Base-by-base conservation (phyloP, 2,797 vertebrate genomes). In the Poeciliopsis infans region DNA sequence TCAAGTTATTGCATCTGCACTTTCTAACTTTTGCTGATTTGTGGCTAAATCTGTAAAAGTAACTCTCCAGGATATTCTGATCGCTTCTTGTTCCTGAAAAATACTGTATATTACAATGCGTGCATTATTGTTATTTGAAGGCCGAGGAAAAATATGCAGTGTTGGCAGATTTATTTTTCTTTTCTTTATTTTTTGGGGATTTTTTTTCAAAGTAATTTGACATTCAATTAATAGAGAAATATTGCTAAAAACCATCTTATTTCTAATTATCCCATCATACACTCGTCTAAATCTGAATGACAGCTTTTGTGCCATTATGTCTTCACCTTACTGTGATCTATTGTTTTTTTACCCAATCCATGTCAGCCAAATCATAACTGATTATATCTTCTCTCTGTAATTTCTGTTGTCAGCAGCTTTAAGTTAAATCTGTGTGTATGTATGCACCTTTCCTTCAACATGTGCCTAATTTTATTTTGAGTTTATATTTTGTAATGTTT, bases 381-480 rank as follows among this genome's bases (percentile, higher is more conserved):
- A 61, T 72, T 75, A 57, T 3, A 13, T 53, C 78, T 64, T 84
- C 68, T 71, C 36, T 41, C 8, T 59, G 28, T 88, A 79, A 90
- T 84, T 83, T 91, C 78, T 77, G 76, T 79, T 15, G 18, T 78
- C 47, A 75, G 71, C 79, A 25, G 75, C 81, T 92, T 84, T 72
- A 41, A 77, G 39, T 68, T 57, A 86, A 88, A 84, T 72, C 39
- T 84, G n/a, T 83, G 77, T 81, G 77, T 80, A 74, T 81, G 77
- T 80, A 74, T 74, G 64, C 87, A 85, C 61, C 77, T 31, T 49
- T 80, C 66, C 80, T 86, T 81, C 83, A 84, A 2, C 74, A 94
- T 85, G 95, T 96, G 94, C 95, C 95, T 95, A 87, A 92, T 94
- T 95, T 93, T 94, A 74, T 93, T 93, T 87, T 88, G 85, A 85